These are phyloP conservation scores for Drosophila leontia DNA, from an alignment of 1,140 invertebrate species.

Conservation along the genomic window DNA sequence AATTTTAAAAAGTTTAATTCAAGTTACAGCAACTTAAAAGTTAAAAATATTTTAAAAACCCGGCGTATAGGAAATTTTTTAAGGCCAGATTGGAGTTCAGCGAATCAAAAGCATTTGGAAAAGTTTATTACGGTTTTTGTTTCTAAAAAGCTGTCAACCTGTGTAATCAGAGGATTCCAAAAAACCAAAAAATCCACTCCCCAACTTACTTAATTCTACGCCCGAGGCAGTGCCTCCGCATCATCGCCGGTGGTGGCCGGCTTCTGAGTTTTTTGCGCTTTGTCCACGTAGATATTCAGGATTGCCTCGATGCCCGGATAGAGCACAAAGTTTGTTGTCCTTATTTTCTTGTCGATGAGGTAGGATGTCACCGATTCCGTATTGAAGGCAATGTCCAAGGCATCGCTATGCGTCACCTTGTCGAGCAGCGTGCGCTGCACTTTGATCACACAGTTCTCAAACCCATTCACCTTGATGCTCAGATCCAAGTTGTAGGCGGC, in stretches of 20 bases:
- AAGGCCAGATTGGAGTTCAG: too few relatives aligned
- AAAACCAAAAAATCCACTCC: not conserved
- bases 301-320: slow-evolving; percentile 82
- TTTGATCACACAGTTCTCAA: slow-evolving; percentile 86
- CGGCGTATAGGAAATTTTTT: too few relatives aligned
- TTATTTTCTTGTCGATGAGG: slow-evolving; percentile 78
- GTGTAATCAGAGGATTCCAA: not conserved
- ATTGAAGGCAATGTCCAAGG: slow-evolving; percentile 86
- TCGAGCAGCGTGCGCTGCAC: slow-evolving; percentile 86
- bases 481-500: slow-evolving; percentile 89
- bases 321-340: slow-evolving; percentile 76
- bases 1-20: too few relatives aligned
- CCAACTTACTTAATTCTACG: slow-evolving; percentile 1
- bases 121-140: too few relatives aligned
- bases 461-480: slow-evolving; percentile 88
- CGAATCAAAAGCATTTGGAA: too few relatives aligned
- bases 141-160: too few relatives aligned
- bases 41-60: too few relatives aligned
- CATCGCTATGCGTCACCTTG: slow-evolving; percentile 86
- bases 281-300: slow-evolving; percentile 81
- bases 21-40: too few relatives aligned
- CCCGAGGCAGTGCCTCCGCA: slow-evolving; percentile 25
- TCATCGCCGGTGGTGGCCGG: slow-evolving; percentile 20
- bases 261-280: slow-evolving; percentile 57
- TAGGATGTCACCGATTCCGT: slow-evolving; percentile 84